These are phyloP conservation scores for Paratrypauchen microcephalus DNA, from an alignment of 2,797 vertebrate species.

Conservation along the genomic window DNA sequence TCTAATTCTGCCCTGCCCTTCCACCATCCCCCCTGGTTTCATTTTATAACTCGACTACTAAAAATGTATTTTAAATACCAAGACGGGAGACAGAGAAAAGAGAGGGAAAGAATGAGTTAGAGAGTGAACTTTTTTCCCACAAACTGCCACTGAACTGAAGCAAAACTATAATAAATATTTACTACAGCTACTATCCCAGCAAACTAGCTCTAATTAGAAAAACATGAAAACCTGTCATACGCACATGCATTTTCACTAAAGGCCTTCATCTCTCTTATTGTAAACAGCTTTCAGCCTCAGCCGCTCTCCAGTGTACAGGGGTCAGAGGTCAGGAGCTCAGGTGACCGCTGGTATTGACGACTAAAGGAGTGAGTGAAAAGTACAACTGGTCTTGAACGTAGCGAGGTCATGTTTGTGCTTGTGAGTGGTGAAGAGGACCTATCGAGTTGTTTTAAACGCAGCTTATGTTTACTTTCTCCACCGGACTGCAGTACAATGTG, in stretches of 20 bases:
- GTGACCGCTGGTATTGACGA: constrained; percentile 22
- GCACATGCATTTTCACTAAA: constrained; percentile 7
- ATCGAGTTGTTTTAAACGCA: constrained; percentile 33
- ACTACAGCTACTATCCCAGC: too few relatives aligned
- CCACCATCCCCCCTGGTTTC: too few relatives aligned
- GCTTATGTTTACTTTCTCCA: constrained; percentile 46
- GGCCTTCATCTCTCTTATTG: constrained; percentile 6
- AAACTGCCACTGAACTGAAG: too few relatives aligned
- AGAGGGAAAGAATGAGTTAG: too few relatives aligned
- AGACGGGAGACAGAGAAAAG: too few relatives aligned
- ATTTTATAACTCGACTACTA: too few relatives aligned
- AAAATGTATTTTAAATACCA: too few relatives aligned
- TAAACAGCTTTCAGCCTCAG: constrained; percentile 31
- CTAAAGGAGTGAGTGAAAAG: constrained; percentile 47
- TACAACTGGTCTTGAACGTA: constrained; percentile 48
- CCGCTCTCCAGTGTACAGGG: constrained; percentile 18
- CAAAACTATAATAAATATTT: too few relatives aligned
- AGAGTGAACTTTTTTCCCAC: too few relatives aligned
- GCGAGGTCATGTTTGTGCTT: constrained; percentile 22
- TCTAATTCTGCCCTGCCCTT: too few relatives aligned
- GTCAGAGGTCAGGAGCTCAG: constrained; percentile 17
- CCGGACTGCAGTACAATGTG: background rate
- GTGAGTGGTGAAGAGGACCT: constrained; percentile 24
- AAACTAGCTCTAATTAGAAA: too few relatives aligned
- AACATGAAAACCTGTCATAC: background rate